phyloP scores from a whole-genome alignment of 2,113 vertebrate genomes.

The Cyphomyrus plagiostoma region DNA sequence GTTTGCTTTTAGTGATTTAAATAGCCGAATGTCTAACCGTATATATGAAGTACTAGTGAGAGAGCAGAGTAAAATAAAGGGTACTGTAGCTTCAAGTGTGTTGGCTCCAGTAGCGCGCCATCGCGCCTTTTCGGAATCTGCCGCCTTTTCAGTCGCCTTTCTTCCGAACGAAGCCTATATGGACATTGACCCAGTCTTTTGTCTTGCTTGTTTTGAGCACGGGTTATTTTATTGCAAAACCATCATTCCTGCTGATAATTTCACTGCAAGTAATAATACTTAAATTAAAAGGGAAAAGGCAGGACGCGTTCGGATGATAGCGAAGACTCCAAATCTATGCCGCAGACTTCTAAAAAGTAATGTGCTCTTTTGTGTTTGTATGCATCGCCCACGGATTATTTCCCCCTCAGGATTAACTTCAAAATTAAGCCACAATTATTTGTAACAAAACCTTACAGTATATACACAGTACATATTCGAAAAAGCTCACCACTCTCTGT shows the following conservation, averaged over 20 bases:
- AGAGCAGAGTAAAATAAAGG: background rate
- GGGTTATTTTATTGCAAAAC: background rate
- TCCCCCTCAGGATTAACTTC: background rate
- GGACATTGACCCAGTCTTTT: background rate
- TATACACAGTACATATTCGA: background rate
- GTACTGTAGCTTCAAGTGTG: background rate
- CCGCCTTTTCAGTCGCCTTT: background rate
- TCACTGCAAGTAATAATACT: background rate
- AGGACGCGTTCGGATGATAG: background rate
- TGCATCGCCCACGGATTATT: background rate
- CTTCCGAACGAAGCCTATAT: background rate
- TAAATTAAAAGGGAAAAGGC: background rate
- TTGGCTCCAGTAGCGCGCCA: background rate
- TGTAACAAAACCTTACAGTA: conserved; percentile 20
- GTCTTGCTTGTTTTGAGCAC: background rate
- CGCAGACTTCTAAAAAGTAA: background rate
- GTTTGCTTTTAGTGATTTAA: background rate
- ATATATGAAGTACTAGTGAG: background rate
- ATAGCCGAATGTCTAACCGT: background rate
- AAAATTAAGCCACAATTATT: background rate
- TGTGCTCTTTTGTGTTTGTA: background rate
- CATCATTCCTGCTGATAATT: background rate
- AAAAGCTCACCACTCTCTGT: background rate
- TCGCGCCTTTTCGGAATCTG: too few relatives aligned
- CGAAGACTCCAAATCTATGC: background rate